phyloP scores from a whole-genome alignment of 2,888 invertebrate genomes.

The Tipula lateralis region DNA sequence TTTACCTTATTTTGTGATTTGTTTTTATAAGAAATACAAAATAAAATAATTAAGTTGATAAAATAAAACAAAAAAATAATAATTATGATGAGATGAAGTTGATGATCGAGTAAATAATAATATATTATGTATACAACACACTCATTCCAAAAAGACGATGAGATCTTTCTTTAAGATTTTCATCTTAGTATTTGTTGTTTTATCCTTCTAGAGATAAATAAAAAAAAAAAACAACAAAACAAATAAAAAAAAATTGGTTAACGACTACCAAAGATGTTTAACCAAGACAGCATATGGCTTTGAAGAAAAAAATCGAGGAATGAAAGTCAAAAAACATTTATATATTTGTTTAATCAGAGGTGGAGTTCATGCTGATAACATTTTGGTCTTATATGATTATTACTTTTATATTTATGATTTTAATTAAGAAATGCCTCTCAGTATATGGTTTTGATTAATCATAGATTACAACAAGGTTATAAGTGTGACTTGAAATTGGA shows the following conservation, averaged over 20 bases:
- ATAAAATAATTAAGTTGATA: constrained; percentile 19
- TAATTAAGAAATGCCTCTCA: not conserved
- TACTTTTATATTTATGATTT: not conserved
- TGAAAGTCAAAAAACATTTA: not conserved
- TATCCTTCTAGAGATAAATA: not conserved
- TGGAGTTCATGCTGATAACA: not conserved
- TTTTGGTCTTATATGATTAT: not conserved
- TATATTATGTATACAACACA: not conserved
- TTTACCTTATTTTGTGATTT: not conserved
- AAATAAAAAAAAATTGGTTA: not conserved
- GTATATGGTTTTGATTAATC: no score
- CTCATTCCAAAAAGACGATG: not conserved
- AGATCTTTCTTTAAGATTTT: constrained; percentile 4
- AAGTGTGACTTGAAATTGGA: no score
- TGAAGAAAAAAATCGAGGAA: not conserved
- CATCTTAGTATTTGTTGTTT: not conserved
- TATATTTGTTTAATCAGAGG: constrained; percentile 13
- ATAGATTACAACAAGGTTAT: no score
- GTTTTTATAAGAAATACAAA: not conserved
- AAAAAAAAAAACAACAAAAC: not conserved
- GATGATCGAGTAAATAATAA: not conserved
- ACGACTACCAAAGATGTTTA: not conserved
- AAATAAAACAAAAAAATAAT: not conserved
- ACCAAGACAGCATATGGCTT: not conserved
- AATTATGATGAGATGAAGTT: not conserved